Evolutionary conservation across 1,140 invertebrate species (phyloP), one percentile per base, ranked within the genome.

Genomic region (Venustaconcha ellipsiformis): DNA sequence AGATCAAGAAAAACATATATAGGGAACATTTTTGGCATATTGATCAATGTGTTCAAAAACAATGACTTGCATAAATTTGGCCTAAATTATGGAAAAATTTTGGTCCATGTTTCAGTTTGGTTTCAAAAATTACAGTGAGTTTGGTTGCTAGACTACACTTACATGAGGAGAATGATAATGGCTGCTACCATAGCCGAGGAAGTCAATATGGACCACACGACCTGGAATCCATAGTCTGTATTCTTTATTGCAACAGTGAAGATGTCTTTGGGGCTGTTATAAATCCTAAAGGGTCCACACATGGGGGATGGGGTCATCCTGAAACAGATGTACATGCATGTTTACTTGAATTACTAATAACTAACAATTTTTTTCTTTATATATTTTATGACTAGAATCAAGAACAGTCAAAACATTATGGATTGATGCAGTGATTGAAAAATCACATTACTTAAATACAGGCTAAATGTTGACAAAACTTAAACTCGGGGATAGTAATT

Each of bases 261-360:
- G 4, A 93, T 90, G 0, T 88, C 86, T 93, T 94, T 96, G 67
- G 94, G 93, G 0, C 92, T 92, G 68, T 85, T 76, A 2, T 93
- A 90, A 2, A 91, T 92, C 67, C 93, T 89, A 80, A 95, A 97
- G 1, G 96, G 95, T 0, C 96, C 96, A 86, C 95, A 97, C 1
- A 93, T 93, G 72, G 92, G 91, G 0, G 95, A 96, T 0, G 96
- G 95, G 48, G 88, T 85, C 18, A 96, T 90, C 83, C 88, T 89
- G 80, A 26, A 80, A 82, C 15, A 37, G 11, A 56, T 58, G 23
- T 70, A 15, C 13, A 20, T 8, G 14, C 14, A 69, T 57, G 14
- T 13, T 5, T 23, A 18, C 20, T 59, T 11, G 11, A 48, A 48
- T 48, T 11, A 11, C 37, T 48, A 48, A 11, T 48, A 48, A 48